phyloP scores from a whole-genome alignment of 2,888 invertebrate genomes.

The Xanthorhoe designata region DNA sequence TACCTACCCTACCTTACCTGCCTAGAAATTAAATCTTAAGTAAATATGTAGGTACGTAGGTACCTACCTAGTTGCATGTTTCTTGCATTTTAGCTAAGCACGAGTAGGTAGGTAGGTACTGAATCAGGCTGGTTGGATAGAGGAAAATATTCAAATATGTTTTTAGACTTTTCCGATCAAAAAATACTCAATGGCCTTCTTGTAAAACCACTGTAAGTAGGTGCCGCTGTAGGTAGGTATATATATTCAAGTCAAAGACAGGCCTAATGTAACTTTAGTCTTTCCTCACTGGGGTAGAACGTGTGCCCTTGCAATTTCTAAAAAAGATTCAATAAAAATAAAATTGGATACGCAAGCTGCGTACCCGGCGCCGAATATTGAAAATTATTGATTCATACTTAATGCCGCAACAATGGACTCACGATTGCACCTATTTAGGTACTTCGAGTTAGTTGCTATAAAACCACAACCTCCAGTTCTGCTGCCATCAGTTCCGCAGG shows the following conservation, averaged over 20 bases:
- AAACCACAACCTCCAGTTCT: conserved; percentile 66
- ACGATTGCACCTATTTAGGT: conserved; percentile 76
- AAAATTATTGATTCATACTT: conserved; percentile 80
- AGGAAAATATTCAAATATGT: no score
- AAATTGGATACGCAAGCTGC: conserved; percentile 65
- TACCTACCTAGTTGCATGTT: no score
- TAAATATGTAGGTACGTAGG: background rate
- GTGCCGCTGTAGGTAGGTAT: no score
- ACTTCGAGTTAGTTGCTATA: conserved; percentile 74
- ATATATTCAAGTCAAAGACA: no score
- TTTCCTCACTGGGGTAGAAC: conserved; percentile 6
- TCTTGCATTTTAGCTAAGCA: no score
- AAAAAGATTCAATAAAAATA: conserved; percentile 39
- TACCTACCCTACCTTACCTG: background rate
- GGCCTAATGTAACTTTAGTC: no score
- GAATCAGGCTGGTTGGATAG: no score
- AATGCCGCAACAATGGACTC: conserved; percentile 74
- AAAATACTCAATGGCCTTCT: no score
- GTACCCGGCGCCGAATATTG: conserved; percentile 68
- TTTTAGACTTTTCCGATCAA: no score
- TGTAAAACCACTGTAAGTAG: no score
- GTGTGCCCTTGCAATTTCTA: conserved; percentile 27
- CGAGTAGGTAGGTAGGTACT: no score
- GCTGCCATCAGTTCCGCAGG: conserved; percentile 66
- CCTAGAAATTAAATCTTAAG: no score